These are phyloP conservation scores for Lamellibrachia satsuma DNA, from an alignment of 2,888 invertebrate genomes.

Conservation along the genomic window DNA sequence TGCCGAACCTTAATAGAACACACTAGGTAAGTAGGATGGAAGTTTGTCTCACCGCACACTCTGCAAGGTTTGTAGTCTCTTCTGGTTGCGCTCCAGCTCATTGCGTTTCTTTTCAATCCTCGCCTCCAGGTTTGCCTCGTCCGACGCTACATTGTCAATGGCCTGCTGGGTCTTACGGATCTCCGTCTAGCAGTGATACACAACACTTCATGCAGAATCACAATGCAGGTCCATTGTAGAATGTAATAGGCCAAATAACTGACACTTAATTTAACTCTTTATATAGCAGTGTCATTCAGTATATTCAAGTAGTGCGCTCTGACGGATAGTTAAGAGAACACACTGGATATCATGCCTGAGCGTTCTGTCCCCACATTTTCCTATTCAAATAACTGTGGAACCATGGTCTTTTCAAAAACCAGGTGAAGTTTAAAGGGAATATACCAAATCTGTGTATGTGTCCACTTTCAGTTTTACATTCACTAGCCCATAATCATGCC, in stretches of 20 bases:
- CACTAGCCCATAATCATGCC: too few species aligned
- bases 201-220: too few species aligned
- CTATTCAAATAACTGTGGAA: too few species aligned
- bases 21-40: not conserved
- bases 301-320: too few species aligned
- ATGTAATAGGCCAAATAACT: not conserved
- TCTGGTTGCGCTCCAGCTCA: slow-evolving; percentile 91
- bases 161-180: slow-evolving; percentile 75
- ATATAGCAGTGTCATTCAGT: too few species aligned
- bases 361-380: too few species aligned
- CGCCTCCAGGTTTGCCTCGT: slow-evolving; percentile 86
- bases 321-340: too few species aligned
- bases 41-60: slow-evolving; percentile 79
- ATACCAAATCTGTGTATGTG: too few species aligned
- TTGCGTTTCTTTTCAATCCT: slow-evolving; percentile 90
- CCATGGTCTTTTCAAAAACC: too few species aligned
- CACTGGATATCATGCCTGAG: too few species aligned
- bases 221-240: not conserved
- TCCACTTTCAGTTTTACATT: too few species aligned
- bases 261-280: not conserved
- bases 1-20: not conserved
- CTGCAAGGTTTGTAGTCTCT: slow-evolving; percentile 89
- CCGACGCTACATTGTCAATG: slow-evolving; percentile 86
- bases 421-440: too few species aligned
- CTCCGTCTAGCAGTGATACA: slow-evolving; percentile 69